Conservation (phyloP, 2,888 invertebrate species). For the Cosmorhoe ocellata region DNA sequence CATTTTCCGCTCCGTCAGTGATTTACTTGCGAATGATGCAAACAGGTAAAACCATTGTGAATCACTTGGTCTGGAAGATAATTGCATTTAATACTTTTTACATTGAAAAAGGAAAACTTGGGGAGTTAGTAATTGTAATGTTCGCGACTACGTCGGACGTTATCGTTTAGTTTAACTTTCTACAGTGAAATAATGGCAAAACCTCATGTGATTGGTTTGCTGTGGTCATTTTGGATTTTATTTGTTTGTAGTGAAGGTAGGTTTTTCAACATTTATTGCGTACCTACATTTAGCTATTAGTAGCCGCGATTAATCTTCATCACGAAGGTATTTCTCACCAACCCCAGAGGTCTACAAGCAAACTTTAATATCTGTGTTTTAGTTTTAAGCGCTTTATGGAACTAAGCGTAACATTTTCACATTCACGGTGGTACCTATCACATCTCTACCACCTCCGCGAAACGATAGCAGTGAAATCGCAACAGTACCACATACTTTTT, state of each 20-base stretch:
- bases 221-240: slow-evolving; percentile 24
- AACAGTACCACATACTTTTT: no score
- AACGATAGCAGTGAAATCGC: no score
- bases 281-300: no score
- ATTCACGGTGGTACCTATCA: no score
- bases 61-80: slow-evolving; percentile 11
- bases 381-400: no score
- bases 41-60: slow-evolving; percentile 26
- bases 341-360: no score
- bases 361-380: no score
- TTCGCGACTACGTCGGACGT: slow-evolving; percentile 10
- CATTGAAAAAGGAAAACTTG: neutral
- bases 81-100: neutral
- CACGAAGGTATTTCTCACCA: no score
- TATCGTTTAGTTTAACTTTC: neutral
- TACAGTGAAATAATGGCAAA: slow-evolving; percentile 16
- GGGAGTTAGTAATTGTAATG: slow-evolving; percentile 8
- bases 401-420: no score
- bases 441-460: no score
- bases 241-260: slow-evolving; percentile 26
- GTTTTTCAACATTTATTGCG: neutral
- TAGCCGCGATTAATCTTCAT: no score
- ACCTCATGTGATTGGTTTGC: slow-evolving; percentile 17
- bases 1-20: neutral
- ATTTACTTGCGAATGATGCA: slow-evolving; percentile 6